Evolutionary conservation across 2,797 vertebrate species (phyloP).

Genomic region (Pseudomugil gertrudae): DNA sequence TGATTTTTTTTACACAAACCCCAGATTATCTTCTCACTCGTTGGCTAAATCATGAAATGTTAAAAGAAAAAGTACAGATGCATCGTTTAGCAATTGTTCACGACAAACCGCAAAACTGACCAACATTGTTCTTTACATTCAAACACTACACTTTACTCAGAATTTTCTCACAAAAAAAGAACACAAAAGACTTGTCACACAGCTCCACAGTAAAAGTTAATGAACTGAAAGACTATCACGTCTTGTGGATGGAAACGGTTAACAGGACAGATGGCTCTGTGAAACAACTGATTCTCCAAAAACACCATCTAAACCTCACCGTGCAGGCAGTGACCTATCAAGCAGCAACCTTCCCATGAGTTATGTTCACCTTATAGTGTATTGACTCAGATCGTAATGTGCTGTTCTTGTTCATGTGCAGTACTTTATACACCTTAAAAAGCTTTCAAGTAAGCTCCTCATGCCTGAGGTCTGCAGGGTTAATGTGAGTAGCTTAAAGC

Average conservation of each 20-base stretch:
- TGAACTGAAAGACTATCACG: slow-evolving; percentile 21
- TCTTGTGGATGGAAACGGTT: slow-evolving; percentile 27
- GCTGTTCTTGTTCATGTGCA: slow-evolving; percentile 12
- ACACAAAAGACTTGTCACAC: neutral
- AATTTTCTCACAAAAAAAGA: slow-evolving; percentile 7
- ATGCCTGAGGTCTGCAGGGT: slow-evolving; percentile 40
- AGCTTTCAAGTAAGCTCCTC: slow-evolving; percentile 27
- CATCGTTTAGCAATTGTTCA: neutral
- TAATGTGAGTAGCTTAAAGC: slow-evolving; percentile 52
- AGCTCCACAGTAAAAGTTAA: slow-evolving; percentile 22
- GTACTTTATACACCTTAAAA: slow-evolving; percentile 56
- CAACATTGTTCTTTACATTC: neutral
- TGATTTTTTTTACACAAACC: too few relatives aligned
- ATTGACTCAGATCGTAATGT: slow-evolving; percentile 17
- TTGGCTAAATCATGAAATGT: neutral
- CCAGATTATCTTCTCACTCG: too few relatives aligned
- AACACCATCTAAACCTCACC: slow-evolving; percentile 48
- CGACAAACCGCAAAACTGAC: neutral
- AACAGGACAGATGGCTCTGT: slow-evolving; percentile 45
- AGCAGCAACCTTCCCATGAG: slow-evolving; percentile 23
- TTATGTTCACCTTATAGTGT: slow-evolving; percentile 33
- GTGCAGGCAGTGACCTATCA: slow-evolving; percentile 37
- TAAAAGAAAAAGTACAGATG: neutral
- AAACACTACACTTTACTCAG: neutral
- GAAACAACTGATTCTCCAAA: slow-evolving; percentile 32